phyloP scores from a whole-genome alignment of 2,888 invertebrate genomes.

The Euphydryas editha region DNA sequence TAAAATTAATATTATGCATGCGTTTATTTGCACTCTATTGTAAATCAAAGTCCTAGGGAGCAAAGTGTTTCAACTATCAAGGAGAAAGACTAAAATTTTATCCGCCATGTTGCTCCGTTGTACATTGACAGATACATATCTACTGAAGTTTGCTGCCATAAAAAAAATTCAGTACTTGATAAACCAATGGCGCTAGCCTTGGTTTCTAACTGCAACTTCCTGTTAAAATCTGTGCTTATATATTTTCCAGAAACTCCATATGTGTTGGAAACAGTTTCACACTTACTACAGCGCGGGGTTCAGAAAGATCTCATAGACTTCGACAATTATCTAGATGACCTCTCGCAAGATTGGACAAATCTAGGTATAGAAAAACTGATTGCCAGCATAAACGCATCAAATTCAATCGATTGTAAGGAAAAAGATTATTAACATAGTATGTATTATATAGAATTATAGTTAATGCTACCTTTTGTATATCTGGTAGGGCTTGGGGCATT shows the following conservation, averaged over 20 bases:
- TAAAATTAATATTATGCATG: no score
- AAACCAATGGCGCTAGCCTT: neutral
- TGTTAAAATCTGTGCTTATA: neutral
- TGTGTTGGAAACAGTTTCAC: slow-evolving; percentile 86
- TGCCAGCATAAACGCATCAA: slow-evolving; percentile 57
- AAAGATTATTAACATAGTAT: slow-evolving; percentile 23
- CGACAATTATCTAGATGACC: slow-evolving; percentile 97
- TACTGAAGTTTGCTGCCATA: neutral
- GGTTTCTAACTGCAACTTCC: neutral
- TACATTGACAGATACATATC: no score
- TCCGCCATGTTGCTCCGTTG: no score
- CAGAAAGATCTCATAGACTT: slow-evolving; percentile 95
- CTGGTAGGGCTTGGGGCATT: neutral
- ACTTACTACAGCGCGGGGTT: slow-evolving; percentile 88
- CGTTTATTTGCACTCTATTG: no score
- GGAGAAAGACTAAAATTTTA: no score
- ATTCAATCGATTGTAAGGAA: slow-evolving; percentile 34
- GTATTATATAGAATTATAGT: neutral
- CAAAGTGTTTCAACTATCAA: no score
- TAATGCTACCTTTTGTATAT: neutral
- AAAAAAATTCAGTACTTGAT: no score
- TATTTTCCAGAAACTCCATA: slow-evolving; percentile 67
- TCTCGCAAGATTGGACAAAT: slow-evolving; percentile 95
- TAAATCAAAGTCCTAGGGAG: no score
- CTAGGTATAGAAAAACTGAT: slow-evolving; percentile 73